Conservation (phyloP, 2,113 vertebrate genomes). For the Callorhinus ursinus region DNA sequence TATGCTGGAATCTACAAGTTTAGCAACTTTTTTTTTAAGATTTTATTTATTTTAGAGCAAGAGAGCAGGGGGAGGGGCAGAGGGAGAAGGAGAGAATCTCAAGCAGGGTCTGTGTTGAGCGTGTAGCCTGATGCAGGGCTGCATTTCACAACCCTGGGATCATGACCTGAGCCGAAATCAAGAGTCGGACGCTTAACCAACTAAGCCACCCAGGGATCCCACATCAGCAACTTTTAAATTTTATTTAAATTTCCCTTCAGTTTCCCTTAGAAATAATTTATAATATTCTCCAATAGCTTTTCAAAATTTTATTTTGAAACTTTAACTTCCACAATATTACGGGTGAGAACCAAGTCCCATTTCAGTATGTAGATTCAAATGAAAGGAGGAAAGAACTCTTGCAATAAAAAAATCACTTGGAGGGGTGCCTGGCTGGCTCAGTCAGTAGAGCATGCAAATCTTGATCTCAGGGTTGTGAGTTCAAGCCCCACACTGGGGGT, state of each 20-base stretch:
- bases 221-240: not conserved
- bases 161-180: not conserved
- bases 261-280: conserved; percentile 5
- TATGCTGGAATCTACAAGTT: not conserved
- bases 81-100: not conserved
- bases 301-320: conserved; percentile 41
- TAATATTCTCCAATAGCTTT: conserved; percentile 12
- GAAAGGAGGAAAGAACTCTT: not conserved
- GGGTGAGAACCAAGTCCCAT: not conserved
- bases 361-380: conserved; percentile 13
- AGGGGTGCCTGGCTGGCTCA: not conserved
- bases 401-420: not conserved
- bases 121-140: not conserved
- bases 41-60: not conserved
- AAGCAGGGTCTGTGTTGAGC: not conserved
- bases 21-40: not conserved
- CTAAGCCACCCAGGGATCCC: not conserved
- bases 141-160: not conserved
- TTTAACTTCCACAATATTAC: not conserved
- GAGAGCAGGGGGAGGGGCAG: not conserved
- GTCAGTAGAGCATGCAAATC: not conserved
- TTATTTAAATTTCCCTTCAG: not conserved
- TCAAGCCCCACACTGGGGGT: not conserved
- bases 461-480: not conserved
- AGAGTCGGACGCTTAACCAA: not conserved